These are phyloP conservation scores for Oxyura jamaicensis DNA, from an alignment of 2,113 vertebrate genomes.

Conservation along the genomic window DNA sequence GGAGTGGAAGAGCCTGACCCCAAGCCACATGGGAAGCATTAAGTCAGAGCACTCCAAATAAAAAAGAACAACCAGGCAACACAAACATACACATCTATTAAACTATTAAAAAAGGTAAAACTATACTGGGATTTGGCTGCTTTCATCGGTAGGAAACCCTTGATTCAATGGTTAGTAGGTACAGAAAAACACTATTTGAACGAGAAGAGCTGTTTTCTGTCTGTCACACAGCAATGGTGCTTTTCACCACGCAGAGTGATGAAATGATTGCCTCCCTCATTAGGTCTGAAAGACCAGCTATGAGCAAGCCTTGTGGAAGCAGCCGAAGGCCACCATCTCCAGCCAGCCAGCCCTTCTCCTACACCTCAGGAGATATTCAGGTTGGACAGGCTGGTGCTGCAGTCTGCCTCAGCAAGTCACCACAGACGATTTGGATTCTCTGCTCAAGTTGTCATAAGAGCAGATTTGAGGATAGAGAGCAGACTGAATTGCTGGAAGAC, in stretches of 20 bases:
- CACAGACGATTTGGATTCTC: not conserved
- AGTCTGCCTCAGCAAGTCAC: not conserved
- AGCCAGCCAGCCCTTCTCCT: not conserved
- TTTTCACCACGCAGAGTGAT: not conserved
- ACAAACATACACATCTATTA: not conserved
- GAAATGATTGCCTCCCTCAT: not conserved
- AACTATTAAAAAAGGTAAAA: not conserved
- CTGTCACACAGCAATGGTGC: not conserved
- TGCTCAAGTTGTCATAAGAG: not conserved
- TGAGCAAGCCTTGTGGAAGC: not conserved
- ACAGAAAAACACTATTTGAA: not conserved
- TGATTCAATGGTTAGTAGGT: not conserved
- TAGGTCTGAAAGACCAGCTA: not conserved
- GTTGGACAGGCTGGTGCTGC: not conserved
- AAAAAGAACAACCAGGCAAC: not conserved
- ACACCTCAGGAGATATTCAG: accelerated
- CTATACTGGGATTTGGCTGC: not conserved
- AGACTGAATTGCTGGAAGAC: not conserved
- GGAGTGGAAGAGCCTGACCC: not conserved
- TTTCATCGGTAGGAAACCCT: not conserved
- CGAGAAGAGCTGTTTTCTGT: not conserved
- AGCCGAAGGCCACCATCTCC: not conserved
- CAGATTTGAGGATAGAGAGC: not conserved
- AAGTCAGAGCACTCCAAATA: not conserved
- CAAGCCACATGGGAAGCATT: not conserved